Conservation (phyloP, 2,888 invertebrate genomes). For the Galerucella pusilla region DNA sequence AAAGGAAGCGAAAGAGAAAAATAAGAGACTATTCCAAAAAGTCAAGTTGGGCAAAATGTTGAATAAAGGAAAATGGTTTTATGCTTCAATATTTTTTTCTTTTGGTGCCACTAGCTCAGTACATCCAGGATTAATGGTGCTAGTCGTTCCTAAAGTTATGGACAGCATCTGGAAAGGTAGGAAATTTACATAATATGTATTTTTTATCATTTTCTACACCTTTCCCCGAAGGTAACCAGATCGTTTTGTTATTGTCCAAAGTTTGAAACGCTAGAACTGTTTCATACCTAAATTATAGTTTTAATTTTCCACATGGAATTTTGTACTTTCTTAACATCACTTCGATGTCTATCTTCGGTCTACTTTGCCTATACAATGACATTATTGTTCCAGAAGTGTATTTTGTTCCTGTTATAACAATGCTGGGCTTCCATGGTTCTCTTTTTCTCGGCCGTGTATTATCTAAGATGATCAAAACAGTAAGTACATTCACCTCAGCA, state of each 20-base stretch:
- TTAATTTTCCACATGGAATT: not conserved
- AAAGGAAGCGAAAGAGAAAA: not conserved
- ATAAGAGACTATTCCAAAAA: not conserved
- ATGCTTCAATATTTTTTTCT: constrained; percentile 47
- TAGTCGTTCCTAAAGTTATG: constrained; percentile 45
- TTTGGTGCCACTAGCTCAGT: constrained; percentile 50
- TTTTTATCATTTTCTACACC: too few species aligned
- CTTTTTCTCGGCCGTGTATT: constrained; percentile 53
- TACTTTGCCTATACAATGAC: not conserved
- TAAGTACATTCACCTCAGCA: constrained; percentile 30
- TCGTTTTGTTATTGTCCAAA: too few species aligned
- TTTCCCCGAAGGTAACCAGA: too few species aligned
- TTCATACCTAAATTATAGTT: too few species aligned
- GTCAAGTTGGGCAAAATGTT: constrained; percentile 28
- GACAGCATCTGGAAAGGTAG: constrained; percentile 49
- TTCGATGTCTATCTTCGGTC: not conserved
- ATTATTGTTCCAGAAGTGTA: constrained; percentile 50
- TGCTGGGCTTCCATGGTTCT: constrained; percentile 46
- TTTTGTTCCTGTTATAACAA: constrained; percentile 53
- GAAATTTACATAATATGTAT: constrained; percentile 11
- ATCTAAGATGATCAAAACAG: constrained; percentile 49
- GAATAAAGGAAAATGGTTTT: constrained; percentile 42
- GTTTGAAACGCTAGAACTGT: too few species aligned
- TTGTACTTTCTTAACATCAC: not conserved
- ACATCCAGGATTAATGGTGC: constrained; percentile 50